phyloP scores from a whole-genome alignment of 2,888 invertebrate species.

The Synergus umbraculus region DNA sequence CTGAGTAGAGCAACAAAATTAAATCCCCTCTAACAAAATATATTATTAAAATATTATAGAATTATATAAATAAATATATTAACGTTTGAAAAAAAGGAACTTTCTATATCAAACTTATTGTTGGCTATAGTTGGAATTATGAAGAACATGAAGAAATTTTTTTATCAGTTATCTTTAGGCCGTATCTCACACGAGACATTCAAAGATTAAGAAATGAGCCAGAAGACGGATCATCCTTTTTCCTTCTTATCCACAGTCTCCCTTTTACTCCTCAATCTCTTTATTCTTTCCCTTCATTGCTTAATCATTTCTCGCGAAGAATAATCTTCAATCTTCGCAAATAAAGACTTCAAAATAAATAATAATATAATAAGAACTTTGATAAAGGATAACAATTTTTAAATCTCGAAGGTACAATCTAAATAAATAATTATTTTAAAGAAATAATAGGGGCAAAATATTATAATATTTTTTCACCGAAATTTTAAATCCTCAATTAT shows the following conservation, averaged over 20 bases:
- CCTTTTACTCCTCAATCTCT: conserved; percentile 43
- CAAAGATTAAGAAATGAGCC: conserved; percentile 59
- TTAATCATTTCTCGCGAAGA: neutral
- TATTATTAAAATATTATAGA: no score
- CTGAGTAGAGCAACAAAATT: no score
- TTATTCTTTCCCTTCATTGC: conserved; percentile 46
- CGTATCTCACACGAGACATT: conserved; percentile 55
- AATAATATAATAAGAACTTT: neutral
- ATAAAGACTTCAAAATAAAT: neutral
- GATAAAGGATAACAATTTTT: neutral
- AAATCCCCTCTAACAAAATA: no score
- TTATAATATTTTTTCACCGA: no score
- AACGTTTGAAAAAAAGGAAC: no score
- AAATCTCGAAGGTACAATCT: neutral
- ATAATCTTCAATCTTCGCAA: neutral
- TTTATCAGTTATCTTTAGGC: conserved; percentile 50
- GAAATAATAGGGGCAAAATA: no score
- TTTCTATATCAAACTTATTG: neutral
- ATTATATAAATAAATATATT: no score
- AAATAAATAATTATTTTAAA: no score
- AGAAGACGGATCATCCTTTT: conserved; percentile 61
- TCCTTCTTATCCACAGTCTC: conserved; percentile 55
- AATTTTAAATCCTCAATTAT: no score
- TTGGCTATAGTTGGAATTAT: neutral
- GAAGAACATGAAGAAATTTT: conserved; percentile 4